Evolutionary conservation across 2,888 invertebrate genomes (phyloP).

Genomic region (Cosmorhoe ocellata): DNA sequence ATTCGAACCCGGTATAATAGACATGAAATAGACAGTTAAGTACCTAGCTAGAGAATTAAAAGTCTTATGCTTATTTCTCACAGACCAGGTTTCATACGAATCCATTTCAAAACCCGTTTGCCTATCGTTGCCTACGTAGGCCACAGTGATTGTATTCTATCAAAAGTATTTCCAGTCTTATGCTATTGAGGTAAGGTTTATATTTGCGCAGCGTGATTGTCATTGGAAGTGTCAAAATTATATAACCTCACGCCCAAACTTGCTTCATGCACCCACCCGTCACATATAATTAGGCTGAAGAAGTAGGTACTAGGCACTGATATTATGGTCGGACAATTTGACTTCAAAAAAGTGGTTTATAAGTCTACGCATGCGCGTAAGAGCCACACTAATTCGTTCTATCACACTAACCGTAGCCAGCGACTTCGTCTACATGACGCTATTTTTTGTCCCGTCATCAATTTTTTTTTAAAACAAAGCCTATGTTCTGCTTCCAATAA

Average conservation of each 20-base stretch:
- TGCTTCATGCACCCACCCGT: constrained; percentile 22
- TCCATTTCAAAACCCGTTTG: constrained; percentile 37
- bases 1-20: no score
- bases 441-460: no score
- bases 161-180: constrained; percentile 14
- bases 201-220: not conserved
- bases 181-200: constrained; percentile 3
- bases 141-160: constrained; percentile 12
- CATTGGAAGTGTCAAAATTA: constrained; percentile 33
- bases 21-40: constrained; percentile 20
- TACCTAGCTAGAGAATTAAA: constrained; percentile 30
- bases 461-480: no score
- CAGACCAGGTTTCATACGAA: constrained; percentile 33
- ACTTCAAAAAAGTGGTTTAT: no score
- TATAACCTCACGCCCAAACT: constrained; percentile 34
- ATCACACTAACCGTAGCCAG: no score
- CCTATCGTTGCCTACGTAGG: constrained; percentile 29
- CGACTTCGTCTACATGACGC: no score
- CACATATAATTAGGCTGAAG: constrained; percentile 17
- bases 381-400: no score
- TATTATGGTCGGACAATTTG: no score
- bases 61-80: constrained; percentile 31
- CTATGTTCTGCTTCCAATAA: no score
- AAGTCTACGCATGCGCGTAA: no score
- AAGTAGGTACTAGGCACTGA: constrained; percentile 3